A percentile compares a stretch with the other conserved stretches of the same genome.
Conservation (phyloP, 2,888 invertebrate species). For the Nomada ferruginata region DNA sequence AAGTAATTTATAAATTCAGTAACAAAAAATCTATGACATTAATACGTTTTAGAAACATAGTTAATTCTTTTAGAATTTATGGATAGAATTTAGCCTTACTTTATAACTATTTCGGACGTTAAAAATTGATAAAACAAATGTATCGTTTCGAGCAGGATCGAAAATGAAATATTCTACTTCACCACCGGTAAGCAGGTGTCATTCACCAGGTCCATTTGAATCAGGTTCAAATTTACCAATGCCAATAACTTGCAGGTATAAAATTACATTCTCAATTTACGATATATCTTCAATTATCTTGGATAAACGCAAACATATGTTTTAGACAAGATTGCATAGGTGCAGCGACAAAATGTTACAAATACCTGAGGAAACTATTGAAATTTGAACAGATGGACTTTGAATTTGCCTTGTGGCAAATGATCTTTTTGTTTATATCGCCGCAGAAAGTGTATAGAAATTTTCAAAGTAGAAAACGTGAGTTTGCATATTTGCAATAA, state of each 20-base stretch:
- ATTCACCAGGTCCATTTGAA: constrained; percentile 79
- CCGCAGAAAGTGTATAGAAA: constrained; percentile 99
- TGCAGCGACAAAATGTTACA: constrained; percentile 94
- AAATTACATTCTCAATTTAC: constrained; percentile 7
- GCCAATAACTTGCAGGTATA: constrained; percentile 85
- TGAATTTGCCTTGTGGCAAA: constrained; percentile 99
- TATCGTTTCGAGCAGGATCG: constrained; percentile 16
- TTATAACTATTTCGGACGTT: not conserved
- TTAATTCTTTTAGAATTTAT: not conserved
- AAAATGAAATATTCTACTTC: constrained; percentile 88
- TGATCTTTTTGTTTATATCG: constrained; percentile 96
- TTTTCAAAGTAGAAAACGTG: constrained; percentile 98
- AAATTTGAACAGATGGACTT: constrained; percentile 99
- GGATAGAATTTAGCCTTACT: constrained; percentile 3
- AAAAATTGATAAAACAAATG: not conserved
- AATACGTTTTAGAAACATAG: not conserved
- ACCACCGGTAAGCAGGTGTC: constrained; percentile 85
- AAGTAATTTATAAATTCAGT: not conserved
- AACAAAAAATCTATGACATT: not conserved
- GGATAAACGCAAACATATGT: constrained; percentile 73
- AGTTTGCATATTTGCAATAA: constrained; percentile 81
- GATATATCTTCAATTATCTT: not conserved
- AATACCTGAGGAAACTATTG: constrained; percentile 92
- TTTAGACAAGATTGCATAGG: constrained; percentile 90
- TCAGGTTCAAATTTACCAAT: constrained; percentile 88